phyloP scores from a whole-genome alignment of 2,888 invertebrate species.

The Anorthoa munda region DNA sequence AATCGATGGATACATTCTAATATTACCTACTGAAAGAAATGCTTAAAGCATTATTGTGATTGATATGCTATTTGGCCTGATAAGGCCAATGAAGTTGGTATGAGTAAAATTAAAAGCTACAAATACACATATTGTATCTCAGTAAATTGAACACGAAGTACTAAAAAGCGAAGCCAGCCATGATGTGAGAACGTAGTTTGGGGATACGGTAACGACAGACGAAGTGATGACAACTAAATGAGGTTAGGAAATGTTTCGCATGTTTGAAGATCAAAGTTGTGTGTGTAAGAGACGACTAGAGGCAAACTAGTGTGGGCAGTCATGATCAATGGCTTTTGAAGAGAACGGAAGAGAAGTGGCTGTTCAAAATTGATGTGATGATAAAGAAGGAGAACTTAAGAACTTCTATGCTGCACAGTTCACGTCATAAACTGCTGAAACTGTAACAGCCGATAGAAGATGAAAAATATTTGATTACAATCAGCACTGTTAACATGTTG shows the following conservation, averaged over 20 bases:
- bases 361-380: not conserved
- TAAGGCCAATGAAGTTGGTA: not conserved
- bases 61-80: conserved; percentile 12
- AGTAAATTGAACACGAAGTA: conserved; percentile 5
- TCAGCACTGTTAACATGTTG: not conserved
- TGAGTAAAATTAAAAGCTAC: not conserved
- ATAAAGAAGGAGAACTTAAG: not conserved
- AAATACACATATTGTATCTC: not conserved
- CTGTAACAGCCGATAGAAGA: not conserved
- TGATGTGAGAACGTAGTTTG: conserved; percentile 34
- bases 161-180: conserved; percentile 1
- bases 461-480: not conserved
- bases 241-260: conserved; percentile 33
- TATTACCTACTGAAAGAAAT: conserved; percentile 6
- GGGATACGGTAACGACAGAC: conserved; percentile 44
- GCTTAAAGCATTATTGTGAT: not conserved
- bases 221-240: conserved; percentile 53
- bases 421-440: not conserved
- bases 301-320: not conserved
- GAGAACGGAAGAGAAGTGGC: not conserved
- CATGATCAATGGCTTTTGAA: conserved; percentile 25
- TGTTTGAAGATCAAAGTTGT: conserved; percentile 62
- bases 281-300: conserved; percentile 15
- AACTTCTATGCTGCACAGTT: not conserved
- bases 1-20: not conserved